These are phyloP conservation scores for Acrobasis repandana DNA, from an alignment of 2,888 invertebrate species.

Conservation along the genomic window DNA sequence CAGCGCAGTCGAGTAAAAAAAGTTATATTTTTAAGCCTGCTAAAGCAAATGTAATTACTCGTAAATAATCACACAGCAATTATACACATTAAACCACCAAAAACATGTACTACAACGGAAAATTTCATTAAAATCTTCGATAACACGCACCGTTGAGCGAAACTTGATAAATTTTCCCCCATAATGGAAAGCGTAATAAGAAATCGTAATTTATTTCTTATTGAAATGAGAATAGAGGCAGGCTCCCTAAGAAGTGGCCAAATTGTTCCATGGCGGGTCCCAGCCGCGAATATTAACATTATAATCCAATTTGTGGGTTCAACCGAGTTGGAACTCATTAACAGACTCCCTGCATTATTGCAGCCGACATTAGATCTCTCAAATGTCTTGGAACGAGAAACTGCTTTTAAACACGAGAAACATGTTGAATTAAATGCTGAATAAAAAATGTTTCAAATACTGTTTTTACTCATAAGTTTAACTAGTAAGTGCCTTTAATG, in stretches of 20 bases:
- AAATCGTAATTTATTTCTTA: slow-evolving; percentile 82
- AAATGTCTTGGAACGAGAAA: background rate
- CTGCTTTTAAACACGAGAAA: background rate
- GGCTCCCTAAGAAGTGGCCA: slow-evolving; percentile 64
- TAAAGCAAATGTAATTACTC: background rate
- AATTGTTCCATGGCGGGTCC: slow-evolving; percentile 63
- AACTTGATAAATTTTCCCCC: slow-evolving; percentile 73
- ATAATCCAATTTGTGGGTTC: slow-evolving; percentile 77
- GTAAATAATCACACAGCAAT: background rate
- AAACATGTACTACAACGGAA: slow-evolving; percentile 33
- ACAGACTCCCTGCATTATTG: slow-evolving; percentile 73
- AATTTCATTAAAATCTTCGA: slow-evolving; percentile 67
- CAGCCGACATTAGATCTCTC: slow-evolving; percentile 62
- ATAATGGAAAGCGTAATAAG: slow-evolving; percentile 80
- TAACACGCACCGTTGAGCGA: slow-evolving; percentile 66
- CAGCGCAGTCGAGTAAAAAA: no score
- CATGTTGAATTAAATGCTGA: background rate
- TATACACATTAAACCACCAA: slow-evolving; percentile 26
- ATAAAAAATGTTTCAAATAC: background rate
- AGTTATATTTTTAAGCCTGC: background rate
- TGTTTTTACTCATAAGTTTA: no score
- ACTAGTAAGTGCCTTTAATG: no score
- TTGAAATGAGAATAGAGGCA: slow-evolving; percentile 78
- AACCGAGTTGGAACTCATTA: slow-evolving; percentile 76
- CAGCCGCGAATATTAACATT: slow-evolving; percentile 76